Conservation (phyloP, 2,797 vertebrate species). For the Spinibarbus caldwelli region DNA sequence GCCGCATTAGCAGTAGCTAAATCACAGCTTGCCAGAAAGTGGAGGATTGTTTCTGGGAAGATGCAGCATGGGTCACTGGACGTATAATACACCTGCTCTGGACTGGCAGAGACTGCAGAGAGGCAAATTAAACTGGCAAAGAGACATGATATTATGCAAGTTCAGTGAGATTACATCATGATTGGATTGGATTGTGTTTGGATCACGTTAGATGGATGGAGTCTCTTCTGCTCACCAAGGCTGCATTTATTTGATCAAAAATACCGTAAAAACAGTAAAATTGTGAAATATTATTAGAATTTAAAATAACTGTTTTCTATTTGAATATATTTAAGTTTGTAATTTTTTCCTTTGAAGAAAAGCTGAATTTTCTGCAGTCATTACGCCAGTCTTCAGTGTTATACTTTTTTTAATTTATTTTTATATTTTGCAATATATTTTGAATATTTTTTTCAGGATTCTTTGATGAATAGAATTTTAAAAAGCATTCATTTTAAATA, state of each 20-base stretch:
- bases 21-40: neutral
- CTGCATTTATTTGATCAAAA: too few species aligned
- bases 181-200: neutral
- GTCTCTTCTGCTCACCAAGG: too few species aligned
- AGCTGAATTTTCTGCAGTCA: too few species aligned
- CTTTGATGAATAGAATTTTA: too few species aligned
- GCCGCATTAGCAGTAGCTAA: neutral
- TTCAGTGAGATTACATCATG: neutral
- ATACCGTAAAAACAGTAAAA: neutral
- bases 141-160: neutral
- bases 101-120: neutral
- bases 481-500: too few species aligned
- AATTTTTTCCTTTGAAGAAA: too few species aligned
- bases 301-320: too few species aligned
- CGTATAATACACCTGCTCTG: neutral
- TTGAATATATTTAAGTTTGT: neutral
- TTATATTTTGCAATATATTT: neutral
- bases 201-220: neutral
- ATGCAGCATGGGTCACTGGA: neutral
- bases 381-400: too few species aligned
- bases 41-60: neutral
- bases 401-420: too few species aligned
- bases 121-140: neutral
- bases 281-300: neutral
- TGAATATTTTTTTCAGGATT: too few species aligned